Evolutionary conservation across 2,113 vertebrate genomes (phyloP), one percentile per base, ranked within the genome.

Genomic region (Riparia riparia): DNA sequence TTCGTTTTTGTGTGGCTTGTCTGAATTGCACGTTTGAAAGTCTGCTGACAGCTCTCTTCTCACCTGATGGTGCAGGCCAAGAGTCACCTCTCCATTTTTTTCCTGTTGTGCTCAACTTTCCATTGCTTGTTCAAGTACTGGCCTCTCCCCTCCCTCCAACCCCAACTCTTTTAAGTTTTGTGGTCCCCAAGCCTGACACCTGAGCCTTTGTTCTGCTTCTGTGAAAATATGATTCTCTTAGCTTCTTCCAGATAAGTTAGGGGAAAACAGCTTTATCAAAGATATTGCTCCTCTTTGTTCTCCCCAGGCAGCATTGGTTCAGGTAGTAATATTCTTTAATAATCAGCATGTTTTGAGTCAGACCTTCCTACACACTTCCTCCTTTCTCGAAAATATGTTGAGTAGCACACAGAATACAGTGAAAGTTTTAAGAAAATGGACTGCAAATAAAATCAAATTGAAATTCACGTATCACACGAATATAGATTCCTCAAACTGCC

Each of bases 381-480:
- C 2, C 17, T 7, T 29, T 68, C 47, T 87, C 42, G 44, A 25
- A 47, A 78, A 20, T 74, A 63, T 2, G 2, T 37, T 65, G 29
- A 51, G 17, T 37, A 91, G 49, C 6, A 71, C 29, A 25, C 29
- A 60, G 49, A 82, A 54, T 22, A 42, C 17, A 50, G 32, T 53
- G 42, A 50, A 78, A 70, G 2, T 6, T 49, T 42, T 85, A 68
- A 42, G 51, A 84, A 81, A 34, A 78, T 22, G 42, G 19, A 5
- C 34, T 22, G 54, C 60, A 90, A 49, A 76, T 90, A 60, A 92
- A 86, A 91, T 68, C 22, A 56, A 54, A 64, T 78, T 68, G 41
- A 60, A 84, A 82, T 91, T 85, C 14, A 39, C 42, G 5, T 68
- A 17, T 84, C 0, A 0, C 66, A 34, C 12, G 17, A 17, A 86